phyloP scores from a whole-genome alignment of 2,113 vertebrate genomes.

The Sylvilagus bachmani region DNA sequence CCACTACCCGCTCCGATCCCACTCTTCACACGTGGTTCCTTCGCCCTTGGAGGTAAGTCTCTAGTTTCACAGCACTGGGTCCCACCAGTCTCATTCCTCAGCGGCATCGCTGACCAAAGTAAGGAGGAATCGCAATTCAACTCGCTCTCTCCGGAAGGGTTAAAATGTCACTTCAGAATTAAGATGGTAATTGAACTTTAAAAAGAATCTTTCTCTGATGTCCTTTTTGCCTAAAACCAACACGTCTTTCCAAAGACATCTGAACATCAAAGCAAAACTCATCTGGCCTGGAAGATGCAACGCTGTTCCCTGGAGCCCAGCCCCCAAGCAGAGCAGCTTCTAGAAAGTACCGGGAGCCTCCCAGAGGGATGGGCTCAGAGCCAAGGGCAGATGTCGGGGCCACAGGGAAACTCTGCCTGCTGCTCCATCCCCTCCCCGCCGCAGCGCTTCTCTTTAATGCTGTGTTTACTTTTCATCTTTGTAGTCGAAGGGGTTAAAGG shows the following conservation, averaged over 20 bases:
- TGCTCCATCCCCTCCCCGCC: constrained; percentile 38
- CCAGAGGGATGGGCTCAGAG: constrained; percentile 81
- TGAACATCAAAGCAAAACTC: constrained; percentile 79
- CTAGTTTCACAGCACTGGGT: not conserved
- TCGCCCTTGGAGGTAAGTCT: not conserved
- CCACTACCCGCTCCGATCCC: not conserved
- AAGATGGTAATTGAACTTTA: constrained; percentile 70
- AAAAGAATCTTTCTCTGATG: constrained; percentile 56
- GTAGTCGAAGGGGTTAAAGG: constrained; percentile 67
- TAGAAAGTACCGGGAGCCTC: constrained; percentile 76
- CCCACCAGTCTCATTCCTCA: not conserved
- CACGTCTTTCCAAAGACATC: constrained; percentile 78
- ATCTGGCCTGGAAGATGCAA: constrained; percentile 42
- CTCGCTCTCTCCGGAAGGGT: not conserved
- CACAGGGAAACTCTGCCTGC: constrained; percentile 78
- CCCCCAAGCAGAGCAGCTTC: constrained; percentile 79
- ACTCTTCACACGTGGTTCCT: not conserved
- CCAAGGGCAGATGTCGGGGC: constrained; percentile 82
- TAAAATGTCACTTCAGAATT: constrained; percentile 67
- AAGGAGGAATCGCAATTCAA: not conserved
- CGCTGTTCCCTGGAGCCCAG: constrained; percentile 75
- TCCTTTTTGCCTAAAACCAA: constrained; percentile 67
- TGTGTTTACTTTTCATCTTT: constrained; percentile 81
- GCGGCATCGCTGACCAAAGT: not conserved
- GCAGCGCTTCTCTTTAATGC: constrained; percentile 73